phyloP scores from a whole-genome alignment of 2,888 invertebrate genomes.

The Autographa pulchrina region DNA sequence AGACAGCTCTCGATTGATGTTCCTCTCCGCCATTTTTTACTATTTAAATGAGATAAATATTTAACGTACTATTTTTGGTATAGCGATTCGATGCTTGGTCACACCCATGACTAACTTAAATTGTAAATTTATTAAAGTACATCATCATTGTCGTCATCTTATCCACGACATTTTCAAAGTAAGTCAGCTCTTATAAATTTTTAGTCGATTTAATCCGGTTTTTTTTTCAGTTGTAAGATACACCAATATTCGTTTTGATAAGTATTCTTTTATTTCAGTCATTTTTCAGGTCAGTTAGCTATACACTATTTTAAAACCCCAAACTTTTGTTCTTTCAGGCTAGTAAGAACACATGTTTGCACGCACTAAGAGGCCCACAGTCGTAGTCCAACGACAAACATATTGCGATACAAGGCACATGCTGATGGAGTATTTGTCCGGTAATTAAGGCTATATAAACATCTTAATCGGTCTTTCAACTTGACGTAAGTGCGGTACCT shows the following conservation, averaged over 20 bases:
- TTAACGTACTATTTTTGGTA: background rate
- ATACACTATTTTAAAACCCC: background rate
- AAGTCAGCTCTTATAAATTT: no score
- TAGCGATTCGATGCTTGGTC: background rate
- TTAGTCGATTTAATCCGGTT: no score
- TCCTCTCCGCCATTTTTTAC: conserved; percentile 16
- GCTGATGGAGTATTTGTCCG: conserved; percentile 73
- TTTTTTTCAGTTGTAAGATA: no score
- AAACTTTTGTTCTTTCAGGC: conserved; percentile 44
- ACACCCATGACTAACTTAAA: background rate
- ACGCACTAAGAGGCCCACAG: conserved; percentile 59
- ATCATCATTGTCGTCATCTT: background rate
- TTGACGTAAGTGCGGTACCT: conserved; percentile 63
- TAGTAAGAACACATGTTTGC: conserved; percentile 56
- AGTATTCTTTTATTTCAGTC: no score
- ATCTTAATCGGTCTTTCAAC: conserved; percentile 83
- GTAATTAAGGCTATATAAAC: conserved; percentile 85
- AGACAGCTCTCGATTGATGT: conserved; percentile 44
- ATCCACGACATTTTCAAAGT: background rate
- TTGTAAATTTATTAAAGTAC: background rate
- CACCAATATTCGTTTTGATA: no score
- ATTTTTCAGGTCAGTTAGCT: no score
- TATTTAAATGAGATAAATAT: conserved; percentile 10
- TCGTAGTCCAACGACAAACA: conserved; percentile 71
- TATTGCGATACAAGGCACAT: conserved; percentile 76